These are phyloP conservation scores for Marcusenius ussheri DNA, from an alignment of 2,113 vertebrate genomes.

Conservation along the genomic window DNA sequence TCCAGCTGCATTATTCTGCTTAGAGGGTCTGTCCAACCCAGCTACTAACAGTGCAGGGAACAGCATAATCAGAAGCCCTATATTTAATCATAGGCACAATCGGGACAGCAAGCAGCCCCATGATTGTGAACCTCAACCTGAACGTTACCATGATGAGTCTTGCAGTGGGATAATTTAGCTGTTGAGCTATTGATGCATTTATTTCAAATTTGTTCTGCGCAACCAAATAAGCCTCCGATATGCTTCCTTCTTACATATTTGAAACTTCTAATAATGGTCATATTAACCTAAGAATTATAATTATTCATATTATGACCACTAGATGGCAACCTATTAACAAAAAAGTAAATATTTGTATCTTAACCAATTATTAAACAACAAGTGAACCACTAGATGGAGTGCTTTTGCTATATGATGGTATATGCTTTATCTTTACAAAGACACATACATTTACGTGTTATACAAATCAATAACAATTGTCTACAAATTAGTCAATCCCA, in stretches of 20 bases:
- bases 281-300: not conserved
- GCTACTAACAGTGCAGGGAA: not conserved
- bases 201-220: not conserved
- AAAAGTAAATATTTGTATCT: not conserved
- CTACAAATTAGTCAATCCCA: not conserved
- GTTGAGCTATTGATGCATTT: not conserved
- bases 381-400: constrained; percentile 2
- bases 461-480: not conserved
- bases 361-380: not conserved
- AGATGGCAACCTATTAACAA: constrained; percentile 12
- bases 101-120: not conserved
- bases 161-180: not conserved
- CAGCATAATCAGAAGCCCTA: not conserved
- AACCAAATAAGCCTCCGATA: not conserved
- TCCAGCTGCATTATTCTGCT: not conserved
- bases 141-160: not conserved
- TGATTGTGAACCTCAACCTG: not conserved
- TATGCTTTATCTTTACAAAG: not conserved
- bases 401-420: not conserved
- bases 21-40: not conserved
- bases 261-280: not conserved
- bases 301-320: not conserved
- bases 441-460: not conserved
- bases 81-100: not conserved
- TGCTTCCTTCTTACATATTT: not conserved